These are phyloP conservation scores for Idaea biselata DNA, from an alignment of 2,888 invertebrate genomes.

Conservation along the genomic window DNA sequence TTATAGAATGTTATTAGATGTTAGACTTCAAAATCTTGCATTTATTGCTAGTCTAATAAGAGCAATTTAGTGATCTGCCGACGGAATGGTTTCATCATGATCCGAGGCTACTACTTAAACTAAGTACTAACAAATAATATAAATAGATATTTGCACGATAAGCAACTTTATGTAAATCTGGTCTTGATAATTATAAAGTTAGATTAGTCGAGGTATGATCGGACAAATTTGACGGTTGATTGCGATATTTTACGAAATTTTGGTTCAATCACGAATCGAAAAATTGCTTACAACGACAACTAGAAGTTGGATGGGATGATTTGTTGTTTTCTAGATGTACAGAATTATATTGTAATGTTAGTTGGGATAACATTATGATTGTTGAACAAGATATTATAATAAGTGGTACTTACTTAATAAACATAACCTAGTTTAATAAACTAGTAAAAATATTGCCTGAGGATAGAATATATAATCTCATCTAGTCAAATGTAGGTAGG, in stretches of 20 bases:
- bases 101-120: slow-evolving; percentile 24
- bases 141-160: slow-evolving; percentile 10
- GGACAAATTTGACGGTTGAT: slow-evolving; percentile 24
- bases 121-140: slow-evolving; percentile 12
- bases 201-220: slow-evolving; percentile 35
- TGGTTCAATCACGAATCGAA: slow-evolving; percentile 9
- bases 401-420: background rate
- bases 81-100: slow-evolving; percentile 42
- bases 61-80: slow-evolving; percentile 42
- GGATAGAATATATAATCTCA: background rate
- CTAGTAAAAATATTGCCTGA: background rate
- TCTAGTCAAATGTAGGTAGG: background rate
- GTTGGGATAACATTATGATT: background rate
- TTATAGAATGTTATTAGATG: slow-evolving; percentile 34
- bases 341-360: background rate
- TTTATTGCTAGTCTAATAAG: slow-evolving; percentile 37
- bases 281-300: background rate
- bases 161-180: slow-evolving; percentile 28
- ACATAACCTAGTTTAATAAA: too few relatives aligned
- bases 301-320: too few relatives aligned
- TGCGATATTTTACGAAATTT: slow-evolving; percentile 40
- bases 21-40: slow-evolving; percentile 29
- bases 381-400: background rate
- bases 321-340: background rate
- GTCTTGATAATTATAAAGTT: slow-evolving; percentile 36